Conservation (phyloP, 2,888 invertebrate genomes). For the Laspeyria flexula region DNA sequence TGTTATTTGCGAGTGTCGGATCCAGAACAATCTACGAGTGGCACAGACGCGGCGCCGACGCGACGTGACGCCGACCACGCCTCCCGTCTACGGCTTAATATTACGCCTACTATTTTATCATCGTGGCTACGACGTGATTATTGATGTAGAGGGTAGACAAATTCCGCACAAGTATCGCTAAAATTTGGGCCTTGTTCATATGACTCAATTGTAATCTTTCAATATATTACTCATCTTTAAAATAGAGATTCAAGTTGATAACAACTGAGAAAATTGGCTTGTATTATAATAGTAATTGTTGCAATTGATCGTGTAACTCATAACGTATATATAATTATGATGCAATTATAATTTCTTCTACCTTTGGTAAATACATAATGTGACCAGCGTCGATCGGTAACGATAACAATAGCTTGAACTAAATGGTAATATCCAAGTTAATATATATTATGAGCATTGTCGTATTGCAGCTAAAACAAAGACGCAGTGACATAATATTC, state of each 20-base stretch:
- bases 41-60: slow-evolving; percentile 73
- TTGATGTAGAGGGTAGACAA: slow-evolving; percentile 49
- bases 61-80: slow-evolving; percentile 79
- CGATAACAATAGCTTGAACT: slow-evolving; percentile 33
- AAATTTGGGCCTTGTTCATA: slow-evolving; percentile 37
- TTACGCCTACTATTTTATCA: slow-evolving; percentile 51
- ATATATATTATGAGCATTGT: slow-evolving; percentile 37
- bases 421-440: slow-evolving; percentile 25
- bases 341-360: not conserved
- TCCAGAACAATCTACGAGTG: slow-evolving; percentile 68
- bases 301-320: no score
- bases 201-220: no score
- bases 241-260: not conserved
- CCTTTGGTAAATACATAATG: slow-evolving; percentile 2
- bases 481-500: slow-evolving; percentile 17
- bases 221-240: no score
- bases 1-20: slow-evolving; percentile 29
- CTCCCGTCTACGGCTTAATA: slow-evolving; percentile 66
- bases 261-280: no score
- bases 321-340: not conserved
- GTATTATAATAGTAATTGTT: no score
- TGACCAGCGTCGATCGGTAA: slow-evolving; percentile 21
- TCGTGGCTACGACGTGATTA: slow-evolving; percentile 48
- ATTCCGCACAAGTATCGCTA: slow-evolving; percentile 46
- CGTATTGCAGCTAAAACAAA: slow-evolving; percentile 37